A percentile compares a stretch with the other conserved stretches of the same genome.
These are phyloP conservation scores for Pocota personata DNA, from an alignment of 2,888 invertebrate species.

Conservation along the genomic window DNA sequence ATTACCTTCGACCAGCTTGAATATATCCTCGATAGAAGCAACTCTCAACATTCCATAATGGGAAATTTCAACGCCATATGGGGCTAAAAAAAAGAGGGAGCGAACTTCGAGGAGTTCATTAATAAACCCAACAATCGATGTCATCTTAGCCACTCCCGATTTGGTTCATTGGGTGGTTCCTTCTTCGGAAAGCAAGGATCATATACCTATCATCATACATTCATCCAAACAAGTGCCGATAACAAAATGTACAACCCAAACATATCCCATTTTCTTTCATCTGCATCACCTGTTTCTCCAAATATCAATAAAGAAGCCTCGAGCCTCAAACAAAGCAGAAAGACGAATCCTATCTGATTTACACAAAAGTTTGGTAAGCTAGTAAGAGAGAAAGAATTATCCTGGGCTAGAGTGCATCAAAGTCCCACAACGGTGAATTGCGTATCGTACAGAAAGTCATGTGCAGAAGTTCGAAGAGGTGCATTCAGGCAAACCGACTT, in stretches of 20 bases:
- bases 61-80: conserved; percentile 5
- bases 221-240: not conserved
- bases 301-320: conserved; percentile 2
- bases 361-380: not conserved
- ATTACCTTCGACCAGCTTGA: not conserved
- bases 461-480: not conserved
- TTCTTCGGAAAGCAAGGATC: not conserved
- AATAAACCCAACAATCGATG: conserved; percentile 10
- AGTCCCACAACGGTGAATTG: not conserved
- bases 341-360: not conserved
- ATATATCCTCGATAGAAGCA: not conserved
- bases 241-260: not conserved
- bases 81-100: conserved; percentile 1
- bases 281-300: not conserved
- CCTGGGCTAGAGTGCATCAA: not conserved
- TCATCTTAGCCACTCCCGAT: not conserved
- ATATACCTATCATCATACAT: conserved; percentile 11
- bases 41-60: conserved; percentile 3
- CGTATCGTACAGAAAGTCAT: not conserved
- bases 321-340: not conserved
- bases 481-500: too few relatives aligned
- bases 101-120: not conserved
- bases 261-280: not conserved
- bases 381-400: not conserved
- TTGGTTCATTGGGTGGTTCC: conserved; percentile 4